phyloP scores from a whole-genome alignment of 2,888 invertebrate genomes.

The Ichneumon xanthorius region DNA sequence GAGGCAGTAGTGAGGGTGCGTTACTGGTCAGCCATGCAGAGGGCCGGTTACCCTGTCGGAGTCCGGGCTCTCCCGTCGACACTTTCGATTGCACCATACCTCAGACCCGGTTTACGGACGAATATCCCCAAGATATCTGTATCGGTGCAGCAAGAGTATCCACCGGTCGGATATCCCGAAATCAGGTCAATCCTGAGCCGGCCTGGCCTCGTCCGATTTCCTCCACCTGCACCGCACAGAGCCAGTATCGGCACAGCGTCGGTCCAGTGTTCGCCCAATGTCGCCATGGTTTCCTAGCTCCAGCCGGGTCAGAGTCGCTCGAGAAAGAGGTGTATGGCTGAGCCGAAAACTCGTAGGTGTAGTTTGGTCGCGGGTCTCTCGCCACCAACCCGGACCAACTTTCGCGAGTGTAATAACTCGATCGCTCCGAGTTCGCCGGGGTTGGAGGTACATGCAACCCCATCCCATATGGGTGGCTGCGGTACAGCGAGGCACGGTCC shows the following conservation, averaged over 20 bases:
- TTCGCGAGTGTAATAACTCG: slow-evolving; percentile 32
- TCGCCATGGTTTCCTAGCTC: no score
- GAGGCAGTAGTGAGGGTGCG: slow-evolving; percentile 7
- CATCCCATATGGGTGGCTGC: slow-evolving; percentile 6
- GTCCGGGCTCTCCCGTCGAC: background rate
- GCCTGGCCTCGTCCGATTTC: background rate
- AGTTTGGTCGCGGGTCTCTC: slow-evolving; percentile 10
- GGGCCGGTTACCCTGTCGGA: background rate
- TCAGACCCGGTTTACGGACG: background rate
- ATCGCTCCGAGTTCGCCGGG: slow-evolving; percentile 28
- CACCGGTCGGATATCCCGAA: background rate
- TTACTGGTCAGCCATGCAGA: slow-evolving; percentile 30
- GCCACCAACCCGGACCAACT: slow-evolving; percentile 35
- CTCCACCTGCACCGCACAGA: background rate
- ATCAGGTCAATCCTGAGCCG: slow-evolving; percentile 4
- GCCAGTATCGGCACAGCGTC: background rate
- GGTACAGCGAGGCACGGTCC: background rate
- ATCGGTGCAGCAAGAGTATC: background rate
- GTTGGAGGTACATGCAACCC: slow-evolving; percentile 28
- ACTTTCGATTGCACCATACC: background rate
- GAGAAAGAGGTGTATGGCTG: background rate
- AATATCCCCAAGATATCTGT: slow-evolving; percentile 8
- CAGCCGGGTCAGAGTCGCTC: background rate
- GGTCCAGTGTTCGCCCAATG: background rate
- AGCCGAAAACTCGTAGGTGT: slow-evolving; percentile 12